Percentiles rank a stretch among this genome's conserved stretches.
Evolutionary conservation across 2,888 invertebrate species (phyloP).

Genomic region (Cephus spinipes): DNA sequence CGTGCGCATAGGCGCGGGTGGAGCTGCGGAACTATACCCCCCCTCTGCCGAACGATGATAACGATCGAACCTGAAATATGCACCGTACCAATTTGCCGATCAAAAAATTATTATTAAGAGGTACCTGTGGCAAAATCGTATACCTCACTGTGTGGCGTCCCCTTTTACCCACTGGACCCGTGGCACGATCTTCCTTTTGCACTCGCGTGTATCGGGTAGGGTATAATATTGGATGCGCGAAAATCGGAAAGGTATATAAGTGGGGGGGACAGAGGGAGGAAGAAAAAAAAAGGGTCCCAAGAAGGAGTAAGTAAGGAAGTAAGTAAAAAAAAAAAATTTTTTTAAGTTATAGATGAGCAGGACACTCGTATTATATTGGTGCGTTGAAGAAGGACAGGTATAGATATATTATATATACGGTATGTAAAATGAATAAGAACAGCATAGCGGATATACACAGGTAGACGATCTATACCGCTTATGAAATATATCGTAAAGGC

Average conservation of each 20-base stretch:
- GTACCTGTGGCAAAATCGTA: slow-evolving; percentile 45
- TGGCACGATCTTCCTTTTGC: not conserved
- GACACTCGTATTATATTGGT: not conserved
- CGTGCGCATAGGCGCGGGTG: not conserved
- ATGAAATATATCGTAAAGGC: slow-evolving; percentile 54
- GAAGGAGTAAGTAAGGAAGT: not conserved
- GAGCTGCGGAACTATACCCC: not conserved
- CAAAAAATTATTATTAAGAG: slow-evolving; percentile 65
- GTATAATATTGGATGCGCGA: slow-evolving; percentile 49
- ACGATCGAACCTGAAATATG: slow-evolving; percentile 61
- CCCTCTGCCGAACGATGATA: slow-evolving; percentile 45
- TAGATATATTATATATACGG: not conserved
- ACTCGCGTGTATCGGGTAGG: slow-evolving; percentile 17
- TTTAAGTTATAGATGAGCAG: not conserved
- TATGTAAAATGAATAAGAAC: not conserved
- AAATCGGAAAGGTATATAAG: slow-evolving; percentile 37
- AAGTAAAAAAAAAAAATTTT: not conserved
- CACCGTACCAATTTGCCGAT: slow-evolving; percentile 63
- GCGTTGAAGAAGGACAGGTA: not conserved
- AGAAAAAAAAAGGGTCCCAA: not conserved
- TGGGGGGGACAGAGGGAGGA: not conserved
- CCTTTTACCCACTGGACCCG: slow-evolving; percentile 1
- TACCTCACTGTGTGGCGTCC: not conserved
- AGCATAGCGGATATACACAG: not conserved
- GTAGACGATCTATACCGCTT: slow-evolving; percentile 32